Conservation (phyloP, 1,140 invertebrate genomes). For the Drosophila repleta region DNA sequence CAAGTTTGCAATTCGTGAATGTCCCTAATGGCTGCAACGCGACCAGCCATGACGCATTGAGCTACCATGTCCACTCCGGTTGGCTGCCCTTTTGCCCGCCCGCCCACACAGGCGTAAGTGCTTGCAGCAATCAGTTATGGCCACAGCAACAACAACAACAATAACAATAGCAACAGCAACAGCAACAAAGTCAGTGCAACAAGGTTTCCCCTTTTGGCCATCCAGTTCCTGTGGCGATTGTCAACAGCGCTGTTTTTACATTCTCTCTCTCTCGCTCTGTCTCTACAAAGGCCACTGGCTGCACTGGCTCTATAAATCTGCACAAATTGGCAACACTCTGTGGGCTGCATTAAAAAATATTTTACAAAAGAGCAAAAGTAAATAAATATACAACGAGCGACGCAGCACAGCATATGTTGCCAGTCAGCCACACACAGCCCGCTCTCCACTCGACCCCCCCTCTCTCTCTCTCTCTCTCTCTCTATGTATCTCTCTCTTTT, state of each 20-base stretch:
- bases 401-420: constrained; percentile 64
- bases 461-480: neutral
- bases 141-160: constrained; percentile 38
- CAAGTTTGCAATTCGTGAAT: constrained; percentile 13
- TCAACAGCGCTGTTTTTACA: constrained; percentile 63
- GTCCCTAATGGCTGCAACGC: constrained; percentile 28
- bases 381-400: constrained; percentile 69
- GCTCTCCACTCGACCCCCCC: neutral
- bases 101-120: constrained; percentile 47
- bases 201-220: constrained; percentile 55
- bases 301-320: constrained; percentile 72
- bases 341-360: constrained; percentile 80
- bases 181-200: constrained; percentile 34
- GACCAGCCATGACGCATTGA: constrained; percentile 15
- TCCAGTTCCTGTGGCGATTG: constrained; percentile 74
- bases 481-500: constrained; percentile 4
- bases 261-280: neutral
- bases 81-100: neutral
- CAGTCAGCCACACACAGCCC: constrained; percentile 35
- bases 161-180: constrained; percentile 33
- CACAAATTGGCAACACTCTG: constrained; percentile 80
- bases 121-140: constrained; percentile 79
- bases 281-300: constrained; percentile 6
- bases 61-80: constrained; percentile 30
- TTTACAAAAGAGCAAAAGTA: constrained; percentile 79